A percentile compares a stretch with the other conserved stretches of the same genome.
phyloP scores from a whole-genome alignment of 2,113 vertebrate genomes.

The Todiramphus saurophagus region DNA sequence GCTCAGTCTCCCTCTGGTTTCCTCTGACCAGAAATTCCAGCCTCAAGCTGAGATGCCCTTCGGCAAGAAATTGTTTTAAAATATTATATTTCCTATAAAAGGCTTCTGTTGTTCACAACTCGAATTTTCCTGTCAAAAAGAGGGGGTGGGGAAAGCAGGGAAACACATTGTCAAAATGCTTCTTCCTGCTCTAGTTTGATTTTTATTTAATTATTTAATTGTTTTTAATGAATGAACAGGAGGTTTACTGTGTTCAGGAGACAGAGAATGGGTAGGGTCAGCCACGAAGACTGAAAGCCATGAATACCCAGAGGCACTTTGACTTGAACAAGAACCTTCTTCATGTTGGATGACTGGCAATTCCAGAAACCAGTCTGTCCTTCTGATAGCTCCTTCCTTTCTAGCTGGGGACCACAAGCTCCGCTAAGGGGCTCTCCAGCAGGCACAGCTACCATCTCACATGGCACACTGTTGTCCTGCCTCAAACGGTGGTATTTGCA shows the following conservation, averaged over 20 bases:
- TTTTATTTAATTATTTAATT: neutral
- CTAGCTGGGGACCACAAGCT: neutral
- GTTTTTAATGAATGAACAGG: slow-evolving; percentile 24
- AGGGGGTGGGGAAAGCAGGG: rapidly evolving
- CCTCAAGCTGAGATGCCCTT: neutral
- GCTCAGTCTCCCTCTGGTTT: neutral
- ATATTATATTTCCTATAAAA: neutral
- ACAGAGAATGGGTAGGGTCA: neutral
- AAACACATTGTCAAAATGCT: neutral
- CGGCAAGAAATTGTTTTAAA: neutral
- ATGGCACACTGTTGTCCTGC: rapidly evolving
- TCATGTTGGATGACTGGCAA: neutral
- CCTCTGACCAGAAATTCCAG: neutral
- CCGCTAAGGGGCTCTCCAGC: neutral
- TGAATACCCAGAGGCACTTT: neutral
- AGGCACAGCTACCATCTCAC: neutral
- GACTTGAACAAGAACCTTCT: neutral
- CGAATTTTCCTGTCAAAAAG: neutral
- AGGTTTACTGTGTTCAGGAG: neutral
- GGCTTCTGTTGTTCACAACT: neutral
- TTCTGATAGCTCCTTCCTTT: rapidly evolving
- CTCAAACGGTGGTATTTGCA: rapidly evolving
- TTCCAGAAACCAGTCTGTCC: neutral
- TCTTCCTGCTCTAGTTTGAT: neutral
- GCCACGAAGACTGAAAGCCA: neutral